Conservation (phyloP, 2,797 vertebrate species). For the Sebastes vulpes region DNA sequence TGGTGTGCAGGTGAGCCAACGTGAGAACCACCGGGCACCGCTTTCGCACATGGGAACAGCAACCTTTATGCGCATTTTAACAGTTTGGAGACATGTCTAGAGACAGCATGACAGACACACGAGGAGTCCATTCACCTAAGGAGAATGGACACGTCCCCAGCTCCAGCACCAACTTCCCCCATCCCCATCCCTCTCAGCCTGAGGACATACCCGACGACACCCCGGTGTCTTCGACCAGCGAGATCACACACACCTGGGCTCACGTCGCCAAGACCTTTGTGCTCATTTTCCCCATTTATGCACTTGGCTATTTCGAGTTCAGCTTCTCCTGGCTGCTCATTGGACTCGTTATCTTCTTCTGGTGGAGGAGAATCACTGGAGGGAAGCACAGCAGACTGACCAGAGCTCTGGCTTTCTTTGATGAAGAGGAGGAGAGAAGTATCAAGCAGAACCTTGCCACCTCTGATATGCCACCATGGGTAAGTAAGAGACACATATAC, state of each 20-base stretch:
- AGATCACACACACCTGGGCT: constrained; percentile 88
- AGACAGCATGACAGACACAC: constrained; percentile 76
- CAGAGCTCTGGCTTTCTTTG: constrained; percentile 91
- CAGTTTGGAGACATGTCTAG: constrained; percentile 66
- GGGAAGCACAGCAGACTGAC: constrained; percentile 87
- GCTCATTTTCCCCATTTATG: constrained; percentile 94
- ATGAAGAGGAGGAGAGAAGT: constrained; percentile 90
- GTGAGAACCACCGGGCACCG: constrained; percentile 48
- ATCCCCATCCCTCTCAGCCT: constrained; percentile 34
- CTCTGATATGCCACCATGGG: constrained; percentile 95
- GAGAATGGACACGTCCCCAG: constrained; percentile 70
- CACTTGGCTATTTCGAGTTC: constrained; percentile 94
- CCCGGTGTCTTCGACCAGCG: constrained; percentile 68
- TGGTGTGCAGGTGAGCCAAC: constrained; percentile 70
- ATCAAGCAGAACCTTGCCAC: constrained; percentile 86
- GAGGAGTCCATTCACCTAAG: constrained; percentile 70
- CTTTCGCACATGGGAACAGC: constrained; percentile 56
- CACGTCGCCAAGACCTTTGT: constrained; percentile 93
- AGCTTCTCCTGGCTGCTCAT: constrained; percentile 97
- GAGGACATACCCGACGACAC: constrained; percentile 58
- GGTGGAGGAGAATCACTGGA: constrained; percentile 89
- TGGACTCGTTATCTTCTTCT: constrained; percentile 90
- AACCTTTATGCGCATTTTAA: constrained; percentile 14
- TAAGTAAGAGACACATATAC: constrained; percentile 76
- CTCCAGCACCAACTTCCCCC: constrained; percentile 55